Conservation (phyloP, 2,113 vertebrate genomes). For the Martes martes region DNA sequence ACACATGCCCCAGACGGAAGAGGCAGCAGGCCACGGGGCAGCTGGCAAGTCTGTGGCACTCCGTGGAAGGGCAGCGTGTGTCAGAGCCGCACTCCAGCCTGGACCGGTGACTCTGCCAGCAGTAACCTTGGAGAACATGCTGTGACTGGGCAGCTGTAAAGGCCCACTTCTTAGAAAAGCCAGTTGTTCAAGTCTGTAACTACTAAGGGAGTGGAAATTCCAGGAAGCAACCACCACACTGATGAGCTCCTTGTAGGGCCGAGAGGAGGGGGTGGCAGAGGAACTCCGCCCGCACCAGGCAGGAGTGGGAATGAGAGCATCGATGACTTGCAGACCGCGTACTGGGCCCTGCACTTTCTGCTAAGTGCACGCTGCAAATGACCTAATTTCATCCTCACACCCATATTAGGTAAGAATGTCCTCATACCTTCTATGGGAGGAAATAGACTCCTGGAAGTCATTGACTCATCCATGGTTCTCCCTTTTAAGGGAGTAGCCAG, state of each 20-base stretch:
- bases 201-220: not conserved
- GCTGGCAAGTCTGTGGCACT: not conserved
- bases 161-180: not conserved
- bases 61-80: rapidly evolving
- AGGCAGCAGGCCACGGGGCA: rapidly evolving
- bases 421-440: not conserved
- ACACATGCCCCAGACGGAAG: not conserved
- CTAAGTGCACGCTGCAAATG: too few relatives aligned
- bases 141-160: too few relatives aligned
- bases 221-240: not conserved
- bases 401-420: not conserved
- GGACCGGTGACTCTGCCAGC: not conserved
- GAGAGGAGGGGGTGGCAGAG: not conserved
- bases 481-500: not conserved
- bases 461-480: not conserved
- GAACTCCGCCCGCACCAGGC: not conserved
- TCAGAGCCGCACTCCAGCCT: not conserved
- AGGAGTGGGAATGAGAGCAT: not conserved
- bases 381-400: not conserved
- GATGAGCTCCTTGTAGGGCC: not conserved
- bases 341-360: not conserved
- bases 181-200: not conserved
- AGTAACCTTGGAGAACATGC: not conserved
- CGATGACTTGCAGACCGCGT: rapidly evolving
- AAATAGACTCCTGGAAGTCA: not conserved